Percentiles rank a stretch among this genome's conserved stretches.
Conservation (phyloP, 2,888 invertebrate species). For the Eilema depressum region DNA sequence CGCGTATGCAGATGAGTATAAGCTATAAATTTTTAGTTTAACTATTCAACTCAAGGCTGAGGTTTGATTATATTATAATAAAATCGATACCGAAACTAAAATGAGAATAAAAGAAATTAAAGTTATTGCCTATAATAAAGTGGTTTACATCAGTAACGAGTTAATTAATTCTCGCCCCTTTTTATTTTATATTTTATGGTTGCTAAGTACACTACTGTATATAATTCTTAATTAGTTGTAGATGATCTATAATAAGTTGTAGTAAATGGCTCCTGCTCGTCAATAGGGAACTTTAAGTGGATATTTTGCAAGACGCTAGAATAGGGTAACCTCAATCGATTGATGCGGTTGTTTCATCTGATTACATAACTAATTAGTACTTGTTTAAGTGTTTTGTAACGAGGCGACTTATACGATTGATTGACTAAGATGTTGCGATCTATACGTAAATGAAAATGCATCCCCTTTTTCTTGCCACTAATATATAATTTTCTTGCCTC, state of each 20-base stretch:
- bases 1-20: constrained; percentile 60
- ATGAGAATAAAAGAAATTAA: constrained; percentile 3
- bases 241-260: not conserved
- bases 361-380: constrained; percentile 64
- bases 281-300: constrained; percentile 24
- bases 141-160: too few relatives aligned
- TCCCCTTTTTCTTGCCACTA: too few relatives aligned
- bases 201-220: too few relatives aligned
- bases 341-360: constrained; percentile 35
- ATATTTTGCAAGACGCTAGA: constrained; percentile 42
- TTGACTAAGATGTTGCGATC: constrained; percentile 31
- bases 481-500: not conserved
- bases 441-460: not conserved
- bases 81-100: constrained; percentile 7
- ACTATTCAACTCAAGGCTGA: constrained; percentile 44
- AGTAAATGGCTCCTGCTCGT: constrained; percentile 21
- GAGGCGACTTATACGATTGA: constrained; percentile 34
- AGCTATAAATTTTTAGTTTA: constrained; percentile 43
- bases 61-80: constrained; percentile 11
- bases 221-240: too few relatives aligned
- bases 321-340: constrained; percentile 50
- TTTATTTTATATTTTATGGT: too few relatives aligned
- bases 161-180: too few relatives aligned
- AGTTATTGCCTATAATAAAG: constrained; percentile 18
- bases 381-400: constrained; percentile 54